A percentile compares a stretch with the other conserved stretches of the same genome.
These are phyloP conservation scores for Thryonomys swinderianus DNA, from an alignment of 2,113 vertebrate genomes.

Conservation along the genomic window DNA sequence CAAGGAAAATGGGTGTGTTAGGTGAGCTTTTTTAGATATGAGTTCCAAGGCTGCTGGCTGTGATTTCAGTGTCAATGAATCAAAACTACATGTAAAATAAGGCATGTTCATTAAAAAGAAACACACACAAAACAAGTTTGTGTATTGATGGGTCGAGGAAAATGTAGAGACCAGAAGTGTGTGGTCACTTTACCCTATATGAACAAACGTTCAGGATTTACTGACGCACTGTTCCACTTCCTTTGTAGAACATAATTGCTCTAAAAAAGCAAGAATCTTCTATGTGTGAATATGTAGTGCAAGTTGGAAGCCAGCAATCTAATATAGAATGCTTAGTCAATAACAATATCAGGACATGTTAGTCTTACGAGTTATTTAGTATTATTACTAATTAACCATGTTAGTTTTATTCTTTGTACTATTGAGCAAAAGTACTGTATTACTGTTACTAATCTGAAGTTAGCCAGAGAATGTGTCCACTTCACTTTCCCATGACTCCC, in stretches of 20 bases:
- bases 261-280: neutral
- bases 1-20: neutral
- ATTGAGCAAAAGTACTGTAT: neutral
- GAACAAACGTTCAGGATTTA: neutral
- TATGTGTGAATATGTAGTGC: neutral
- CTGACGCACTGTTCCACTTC: neutral
- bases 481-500: neutral
- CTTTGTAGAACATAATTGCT: neutral
- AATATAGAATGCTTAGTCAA: neutral
- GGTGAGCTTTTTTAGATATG: neutral
- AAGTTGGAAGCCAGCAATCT: neutral
- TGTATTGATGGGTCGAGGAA: neutral
- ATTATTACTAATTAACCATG: slow-evolving; percentile 8
- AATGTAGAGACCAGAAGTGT: neutral
- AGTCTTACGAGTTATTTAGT: neutral
- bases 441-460: neutral
- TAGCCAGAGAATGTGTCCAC: neutral
- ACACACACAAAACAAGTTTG: neutral
- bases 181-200: neutral
- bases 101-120: neutral
- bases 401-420: slow-evolving; percentile 7
- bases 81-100: neutral
- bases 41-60: neutral
- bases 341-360: neutral
- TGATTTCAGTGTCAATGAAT: neutral